Conservation (phyloP, 2,113 vertebrate genomes). For the Spea multiplicata region DNA sequence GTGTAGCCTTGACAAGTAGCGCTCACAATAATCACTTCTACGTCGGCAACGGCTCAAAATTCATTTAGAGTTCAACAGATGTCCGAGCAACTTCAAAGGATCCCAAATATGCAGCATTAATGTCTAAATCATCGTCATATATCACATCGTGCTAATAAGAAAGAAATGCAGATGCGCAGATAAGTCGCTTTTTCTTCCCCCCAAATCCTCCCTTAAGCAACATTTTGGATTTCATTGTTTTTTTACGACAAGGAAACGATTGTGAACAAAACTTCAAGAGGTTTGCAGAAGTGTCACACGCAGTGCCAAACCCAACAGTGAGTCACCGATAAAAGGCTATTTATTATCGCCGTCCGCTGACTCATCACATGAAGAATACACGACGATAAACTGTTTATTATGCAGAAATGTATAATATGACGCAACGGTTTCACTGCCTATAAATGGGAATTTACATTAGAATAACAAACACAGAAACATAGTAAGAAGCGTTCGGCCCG, state of each 20-base stretch:
- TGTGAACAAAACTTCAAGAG: constrained; percentile 9
- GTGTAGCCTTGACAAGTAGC: too few relatives aligned
- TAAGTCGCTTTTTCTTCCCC: background rate
- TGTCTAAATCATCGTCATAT: background rate
- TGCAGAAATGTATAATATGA: constrained; percentile 3
- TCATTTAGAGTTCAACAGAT: too few relatives aligned
- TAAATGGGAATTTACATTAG: too few relatives aligned
- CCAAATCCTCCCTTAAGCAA: background rate
- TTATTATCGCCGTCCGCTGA: constrained; percentile 8
- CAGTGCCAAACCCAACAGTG: constrained; percentile 23
- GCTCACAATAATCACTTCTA: too few relatives aligned
- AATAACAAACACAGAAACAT: too few relatives aligned
- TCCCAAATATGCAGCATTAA: background rate
- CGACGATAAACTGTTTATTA: background rate
- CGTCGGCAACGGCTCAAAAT: too few relatives aligned
- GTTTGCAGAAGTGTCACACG: constrained; percentile 26
- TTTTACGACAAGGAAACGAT: constrained; percentile 7
- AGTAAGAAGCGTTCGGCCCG: too few relatives aligned
- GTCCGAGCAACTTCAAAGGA: too few relatives aligned
- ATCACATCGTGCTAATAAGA: constrained; percentile 14
- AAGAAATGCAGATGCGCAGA: background rate
- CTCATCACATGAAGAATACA: constrained; percentile 8
- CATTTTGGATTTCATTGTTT: constrained; percentile 17
- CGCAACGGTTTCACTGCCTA: background rate
- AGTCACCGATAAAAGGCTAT: constrained; percentile 26